Percentiles rank a stretch among this genome's conserved stretches.
phyloP scores from a whole-genome alignment of 2,888 invertebrate genomes.

The Caenorhabditis auriculariae region DNA sequence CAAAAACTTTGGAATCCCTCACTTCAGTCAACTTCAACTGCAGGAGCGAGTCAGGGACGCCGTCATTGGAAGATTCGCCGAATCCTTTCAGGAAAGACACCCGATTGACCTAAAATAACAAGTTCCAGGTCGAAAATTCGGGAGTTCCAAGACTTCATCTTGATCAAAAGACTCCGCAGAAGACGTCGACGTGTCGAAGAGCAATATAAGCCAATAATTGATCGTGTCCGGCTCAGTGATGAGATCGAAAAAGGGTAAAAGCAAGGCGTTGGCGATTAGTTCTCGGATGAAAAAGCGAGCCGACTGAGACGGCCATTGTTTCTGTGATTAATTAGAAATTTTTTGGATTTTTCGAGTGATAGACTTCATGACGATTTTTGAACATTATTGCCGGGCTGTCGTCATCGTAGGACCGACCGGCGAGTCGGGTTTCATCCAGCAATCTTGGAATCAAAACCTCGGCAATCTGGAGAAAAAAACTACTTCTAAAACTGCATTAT shows the following conservation, averaged over 20 bases:
- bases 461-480: constrained; percentile 35
- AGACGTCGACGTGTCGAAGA: constrained; percentile 29
- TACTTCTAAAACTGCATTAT: too few species aligned
- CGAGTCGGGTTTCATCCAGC: constrained; percentile 50
- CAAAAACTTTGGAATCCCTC: too few species aligned
- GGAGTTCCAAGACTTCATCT: neutral
- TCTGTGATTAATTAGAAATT: neutral
- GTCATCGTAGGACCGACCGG: constrained; percentile 51
- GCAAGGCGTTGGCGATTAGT: constrained; percentile 49
- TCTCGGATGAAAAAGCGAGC: constrained; percentile 56
- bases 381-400: constrained; percentile 23
- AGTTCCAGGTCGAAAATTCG: constrained; percentile 6
- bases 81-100: constrained; percentile 41
- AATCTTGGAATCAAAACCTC: constrained; percentile 53
- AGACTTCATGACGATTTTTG: constrained; percentile 1
- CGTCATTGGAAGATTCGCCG: constrained; percentile 14
- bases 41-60: constrained; percentile 53
- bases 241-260: constrained; percentile 55
- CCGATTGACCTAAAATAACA: constrained; percentile 4
- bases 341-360: neutral
- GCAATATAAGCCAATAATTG: constrained; percentile 50
- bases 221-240: constrained; percentile 60
- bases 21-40: constrained; percentile 53
- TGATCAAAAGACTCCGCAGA: neutral
- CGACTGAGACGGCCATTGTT: constrained; percentile 59